phyloP scores from a whole-genome alignment of 2,888 invertebrate species.

The Ernsta delagoae region DNA sequence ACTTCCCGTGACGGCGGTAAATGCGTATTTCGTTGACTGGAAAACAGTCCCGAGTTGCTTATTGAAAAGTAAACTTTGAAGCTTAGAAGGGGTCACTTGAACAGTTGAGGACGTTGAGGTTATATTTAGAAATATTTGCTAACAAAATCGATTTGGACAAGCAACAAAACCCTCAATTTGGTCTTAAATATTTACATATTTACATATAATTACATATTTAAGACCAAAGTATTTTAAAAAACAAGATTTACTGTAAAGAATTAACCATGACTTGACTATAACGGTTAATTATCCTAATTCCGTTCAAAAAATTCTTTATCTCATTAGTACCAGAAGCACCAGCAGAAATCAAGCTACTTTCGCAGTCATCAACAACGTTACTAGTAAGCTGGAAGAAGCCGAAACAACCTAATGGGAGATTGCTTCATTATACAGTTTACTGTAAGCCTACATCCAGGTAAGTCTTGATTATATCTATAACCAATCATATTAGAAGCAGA shows the following conservation, averaged over 20 bases:
- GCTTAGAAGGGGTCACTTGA: neutral
- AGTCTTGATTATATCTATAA: constrained; percentile 25
- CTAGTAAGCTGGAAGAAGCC: constrained; percentile 94
- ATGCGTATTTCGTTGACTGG: constrained; percentile 5
- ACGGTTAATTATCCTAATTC: too few relatives aligned
- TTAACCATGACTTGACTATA: too few relatives aligned
- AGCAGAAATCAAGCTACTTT: constrained; percentile 92
- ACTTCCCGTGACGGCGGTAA: constrained; percentile 15
- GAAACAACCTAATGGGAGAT: constrained; percentile 90
- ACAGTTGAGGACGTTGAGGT: neutral
- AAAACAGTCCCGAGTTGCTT: constrained; percentile 1
- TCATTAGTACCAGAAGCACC: constrained; percentile 92
- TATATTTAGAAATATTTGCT: neutral
- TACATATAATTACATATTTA: too few relatives aligned
- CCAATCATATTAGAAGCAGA: too few relatives aligned
- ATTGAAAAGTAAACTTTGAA: constrained; percentile 3
- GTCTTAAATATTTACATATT: too few relatives aligned
- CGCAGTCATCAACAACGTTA: constrained; percentile 91
- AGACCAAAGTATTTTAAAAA: too few relatives aligned
- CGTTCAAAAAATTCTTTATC: too few relatives aligned
- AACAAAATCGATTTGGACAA: too few relatives aligned
- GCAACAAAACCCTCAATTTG: too few relatives aligned
- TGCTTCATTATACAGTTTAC: constrained; percentile 92
- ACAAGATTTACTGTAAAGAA: too few relatives aligned
- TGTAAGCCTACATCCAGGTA: constrained; percentile 80